phyloP scores from a whole-genome alignment of 2,888 invertebrate species.

The Ennomos erosarius region DNA sequence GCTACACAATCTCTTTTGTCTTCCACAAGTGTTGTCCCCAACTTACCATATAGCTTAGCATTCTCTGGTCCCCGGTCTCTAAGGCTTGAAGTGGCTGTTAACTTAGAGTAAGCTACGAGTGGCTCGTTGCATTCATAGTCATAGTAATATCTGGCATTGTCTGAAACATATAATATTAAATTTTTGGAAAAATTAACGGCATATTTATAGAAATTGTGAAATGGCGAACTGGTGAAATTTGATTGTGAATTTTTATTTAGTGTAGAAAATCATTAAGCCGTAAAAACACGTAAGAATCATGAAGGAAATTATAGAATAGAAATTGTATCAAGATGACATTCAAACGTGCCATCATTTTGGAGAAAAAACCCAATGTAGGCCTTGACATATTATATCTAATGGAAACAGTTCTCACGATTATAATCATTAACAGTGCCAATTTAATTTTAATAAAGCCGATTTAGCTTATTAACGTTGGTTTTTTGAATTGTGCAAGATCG shows the following conservation, averaged over 20 bases:
- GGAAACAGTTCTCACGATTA: too few species aligned
- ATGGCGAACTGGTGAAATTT: too few species aligned
- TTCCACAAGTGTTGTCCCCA: background rate
- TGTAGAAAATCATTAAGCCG: too few species aligned
- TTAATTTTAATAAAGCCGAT: background rate
- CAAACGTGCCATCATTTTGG: too few species aligned
- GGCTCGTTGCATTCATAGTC: constrained; percentile 92
- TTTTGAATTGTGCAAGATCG: constrained; percentile 33
- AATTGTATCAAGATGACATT: too few species aligned
- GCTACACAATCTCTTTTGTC: constrained; percentile 11
- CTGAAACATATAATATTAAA: constrained; percentile 53
- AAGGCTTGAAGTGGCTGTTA: constrained; percentile 93
- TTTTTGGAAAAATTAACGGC: background rate
- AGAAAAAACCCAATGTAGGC: too few species aligned
- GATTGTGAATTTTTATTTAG: too few species aligned
- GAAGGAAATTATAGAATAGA: too few species aligned
- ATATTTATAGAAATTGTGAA: background rate
- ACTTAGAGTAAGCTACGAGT: constrained; percentile 88
- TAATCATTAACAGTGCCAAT: too few species aligned
- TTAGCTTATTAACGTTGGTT: constrained; percentile 7
- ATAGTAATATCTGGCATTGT: constrained; percentile 73
- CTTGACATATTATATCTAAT: too few species aligned
- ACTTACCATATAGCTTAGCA: constrained; percentile 93
- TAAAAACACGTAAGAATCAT: too few species aligned
- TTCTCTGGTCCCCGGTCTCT: constrained; percentile 94